Base-by-base conservation (phyloP, 2,797 vertebrate genomes). In the Gymnopithys bicolor region DNA sequence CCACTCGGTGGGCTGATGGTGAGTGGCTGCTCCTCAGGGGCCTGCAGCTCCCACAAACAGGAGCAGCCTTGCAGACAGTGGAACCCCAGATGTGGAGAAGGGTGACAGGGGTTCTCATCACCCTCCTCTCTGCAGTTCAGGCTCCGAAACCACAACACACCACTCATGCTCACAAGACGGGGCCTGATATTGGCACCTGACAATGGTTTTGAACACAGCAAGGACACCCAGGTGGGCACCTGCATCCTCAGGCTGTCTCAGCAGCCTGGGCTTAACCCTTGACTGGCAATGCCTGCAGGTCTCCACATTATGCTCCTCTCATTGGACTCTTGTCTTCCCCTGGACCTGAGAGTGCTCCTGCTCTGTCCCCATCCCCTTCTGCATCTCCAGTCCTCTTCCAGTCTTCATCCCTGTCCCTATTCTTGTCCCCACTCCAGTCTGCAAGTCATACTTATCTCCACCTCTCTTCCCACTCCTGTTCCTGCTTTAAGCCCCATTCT, bases 181-280 rank as follows among this genome's bases (percentile, higher is more conserved):
- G 98, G 98, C 13, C 59, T 94, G 41, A 92, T 98, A 55, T 55
- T 73, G 56, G 96, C 94, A 0, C 97, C 98, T 33, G 55, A 70
- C 6, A 10, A 81, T 4, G 98, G 98, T 49, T 98, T 98, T 28
- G 12, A 63, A 21, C 80, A 13, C 89, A 96, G 91, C 52, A 95
- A 95, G 49, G 93, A 92, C 66, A 58, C 2, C 13, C 97, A 98
- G 96, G 97, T 97, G 74, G 68, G 96, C 24, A 39, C 21, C 37
- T 60, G 45, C 3, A 4, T 51, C 15, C 28, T 19, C 9, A 17
- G 32, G 27, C 55, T 59, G 71, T 75, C 33, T 33, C 55, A 43
- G 77, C 37, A 18, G 6, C 24, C 17, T n/a, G 76, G 37, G 27
- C 39, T 85, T 62, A 62, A 39, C 11, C 19, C 19, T 13, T 41